Conservation (phyloP, 2,888 invertebrate species). For the Drosophila quasianomalipes region DNA sequence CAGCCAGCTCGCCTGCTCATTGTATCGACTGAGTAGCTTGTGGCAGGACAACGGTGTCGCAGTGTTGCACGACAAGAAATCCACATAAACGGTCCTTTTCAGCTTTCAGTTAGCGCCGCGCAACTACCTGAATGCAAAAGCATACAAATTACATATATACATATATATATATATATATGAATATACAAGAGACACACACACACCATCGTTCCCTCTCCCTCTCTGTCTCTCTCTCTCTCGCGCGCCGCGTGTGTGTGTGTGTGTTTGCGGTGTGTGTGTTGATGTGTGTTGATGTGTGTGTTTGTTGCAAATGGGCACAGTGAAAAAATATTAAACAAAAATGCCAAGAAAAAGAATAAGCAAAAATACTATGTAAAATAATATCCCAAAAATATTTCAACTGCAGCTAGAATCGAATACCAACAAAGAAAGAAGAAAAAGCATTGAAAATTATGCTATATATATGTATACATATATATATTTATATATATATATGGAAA, state of each 20-base stretch:
- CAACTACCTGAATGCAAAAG: slow-evolving; percentile 56
- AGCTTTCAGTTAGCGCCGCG: slow-evolving; percentile 32
- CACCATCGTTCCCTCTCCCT: slow-evolving; percentile 22
- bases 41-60: slow-evolving; percentile 83
- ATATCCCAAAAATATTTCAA: slow-evolving; percentile 14
- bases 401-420: slow-evolving; percentile 12
- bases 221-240: slow-evolving; percentile 14
- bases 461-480: not conserved
- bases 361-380: not conserved
- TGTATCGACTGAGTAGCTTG: slow-evolving; percentile 85
- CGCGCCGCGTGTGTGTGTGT: slow-evolving; percentile 18
- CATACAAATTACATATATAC: not conserved
- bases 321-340: slow-evolving; percentile 72
- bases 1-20: slow-evolving; percentile 68
- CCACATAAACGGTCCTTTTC: slow-evolving; percentile 22
- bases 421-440: slow-evolving; percentile 8
- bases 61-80: slow-evolving; percentile 29
- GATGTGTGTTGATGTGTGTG: slow-evolving; percentile 44
- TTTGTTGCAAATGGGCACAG: slow-evolving; percentile 69
- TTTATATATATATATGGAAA: slow-evolving; percentile 7
- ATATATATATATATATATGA: not conserved
- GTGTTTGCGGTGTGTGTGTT: slow-evolving; percentile 30
- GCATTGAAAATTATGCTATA: slow-evolving; percentile 9
- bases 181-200: slow-evolving; percentile 4
- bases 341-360: slow-evolving; percentile 20